These are phyloP conservation scores for Chanos chanos DNA, from an alignment of 2,797 vertebrate genomes.

Conservation along the genomic window DNA sequence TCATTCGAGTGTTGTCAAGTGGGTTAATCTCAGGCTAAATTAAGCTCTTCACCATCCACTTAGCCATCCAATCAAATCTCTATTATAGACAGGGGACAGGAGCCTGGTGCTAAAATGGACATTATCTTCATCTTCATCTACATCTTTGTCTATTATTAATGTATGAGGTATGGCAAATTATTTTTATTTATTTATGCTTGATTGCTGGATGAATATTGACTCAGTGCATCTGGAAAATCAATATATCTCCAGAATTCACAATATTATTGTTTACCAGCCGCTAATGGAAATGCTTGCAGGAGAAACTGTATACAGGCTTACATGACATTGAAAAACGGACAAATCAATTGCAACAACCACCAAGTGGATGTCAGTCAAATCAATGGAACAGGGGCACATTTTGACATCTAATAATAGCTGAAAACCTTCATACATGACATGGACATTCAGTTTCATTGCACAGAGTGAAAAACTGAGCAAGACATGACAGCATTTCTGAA, in stretches of 20 bases:
- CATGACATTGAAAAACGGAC: neutral
- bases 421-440: neutral
- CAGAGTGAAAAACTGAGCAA: neutral
- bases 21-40: conserved; percentile 17
- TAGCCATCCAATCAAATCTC: conserved; percentile 29
- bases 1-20: conserved; percentile 14
- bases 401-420: conserved; percentile 3
- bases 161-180: neutral
- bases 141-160: no score
- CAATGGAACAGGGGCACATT: conserved; percentile 2
- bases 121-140: no score
- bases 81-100: conserved; percentile 18
- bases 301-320: neutral
- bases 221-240: conserved; percentile 14
- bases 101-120: no score
- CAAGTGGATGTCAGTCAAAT: conserved; percentile 1
- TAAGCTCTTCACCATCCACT: conserved; percentile 24
- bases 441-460: neutral
- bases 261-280: neutral
- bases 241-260: neutral
- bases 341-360: neutral
- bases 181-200: conserved; percentile 5
- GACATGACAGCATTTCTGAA: neutral
- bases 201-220: conserved; percentile 16
- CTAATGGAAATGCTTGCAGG: neutral